Evolutionary conservation across 1,140 invertebrate genomes (phyloP), one percentile per base, ranked within the genome.

Genomic region (Rhagoletis zephyria): DNA sequence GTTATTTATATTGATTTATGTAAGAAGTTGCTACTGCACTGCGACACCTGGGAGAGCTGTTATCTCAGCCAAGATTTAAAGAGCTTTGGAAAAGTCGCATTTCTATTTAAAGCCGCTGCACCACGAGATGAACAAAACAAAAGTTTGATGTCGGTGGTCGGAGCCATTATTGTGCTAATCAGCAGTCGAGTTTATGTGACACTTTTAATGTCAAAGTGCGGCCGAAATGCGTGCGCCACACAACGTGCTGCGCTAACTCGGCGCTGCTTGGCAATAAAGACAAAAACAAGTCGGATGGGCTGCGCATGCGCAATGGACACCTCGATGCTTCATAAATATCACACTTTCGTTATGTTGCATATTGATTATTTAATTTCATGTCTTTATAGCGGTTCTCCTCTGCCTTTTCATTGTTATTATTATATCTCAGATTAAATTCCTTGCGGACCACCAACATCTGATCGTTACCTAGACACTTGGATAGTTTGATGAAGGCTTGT

Each of bases 181-280:
- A 86, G 87, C 85, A 86, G 85, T 42, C 14, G 56, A 86, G 85
- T 88, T 88, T 88, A 88, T 88, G 85, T 88, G 87, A 88, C 87
- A 88, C 85, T 88, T 88, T 74, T 86, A 88, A 67, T 88, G 87
- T 86, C 85, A 59, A 77, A 88, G 59, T 42, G 56, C 67, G 87
- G 81, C 51, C 51, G 42, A 51, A 0, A 12, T n/a, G 81, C 86
- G 89, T 90, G 90, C 89, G 90, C 90, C 91, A 92, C 90, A 92
- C 91, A 88, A 89, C 64, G 89, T 65, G 60, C n/a, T 85, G n/a
- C 40, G 19, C n/a, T 3, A 30, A 59, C 9, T 30, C 48, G 5
- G 51, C 59, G 40, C 51, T 3, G 48, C 12, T 42, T 61, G 19
- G 10, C 61, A 56, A 77, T 59, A 40, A 77, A 59, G 19, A 51